Percentiles rank a stretch among this genome's conserved stretches.
phyloP scores from a whole-genome alignment of 2,113 vertebrate genomes.

The Carlito syrichta region DNA sequence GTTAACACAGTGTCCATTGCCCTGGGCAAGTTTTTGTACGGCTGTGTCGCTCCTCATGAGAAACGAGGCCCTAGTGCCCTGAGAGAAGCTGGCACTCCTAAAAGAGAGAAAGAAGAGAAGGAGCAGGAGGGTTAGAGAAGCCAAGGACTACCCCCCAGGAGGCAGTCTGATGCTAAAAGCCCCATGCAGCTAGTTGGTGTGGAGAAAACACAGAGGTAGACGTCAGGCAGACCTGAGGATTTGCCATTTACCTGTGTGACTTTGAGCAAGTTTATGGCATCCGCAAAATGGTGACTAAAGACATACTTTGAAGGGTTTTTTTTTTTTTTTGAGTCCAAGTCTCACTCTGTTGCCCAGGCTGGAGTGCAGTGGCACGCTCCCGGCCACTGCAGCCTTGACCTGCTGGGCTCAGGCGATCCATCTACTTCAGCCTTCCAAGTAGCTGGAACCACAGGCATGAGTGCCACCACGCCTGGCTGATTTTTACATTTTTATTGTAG shows the following conservation, averaged over 20 bases:
- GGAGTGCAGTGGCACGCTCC: too few species aligned
- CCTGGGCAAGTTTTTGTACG: constrained; percentile 92
- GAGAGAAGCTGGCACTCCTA: constrained; percentile 98
- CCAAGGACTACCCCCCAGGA: neutral
- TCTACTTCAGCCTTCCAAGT: too few species aligned
- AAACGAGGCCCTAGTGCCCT: constrained; percentile 89
- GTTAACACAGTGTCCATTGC: constrained; percentile 91
- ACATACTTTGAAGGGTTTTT: neutral
- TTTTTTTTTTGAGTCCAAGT: too few species aligned
- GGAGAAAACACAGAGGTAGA: neutral
- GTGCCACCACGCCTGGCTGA: too few species aligned
- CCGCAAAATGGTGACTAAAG: neutral
- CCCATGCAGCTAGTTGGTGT: rapidly evolving
- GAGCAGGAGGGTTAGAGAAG: neutral
- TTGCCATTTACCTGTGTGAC: neutral
- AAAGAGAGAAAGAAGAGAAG: constrained; percentile 4
- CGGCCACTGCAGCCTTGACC: too few species aligned
- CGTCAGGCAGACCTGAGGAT: neutral
- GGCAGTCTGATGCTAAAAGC: neutral
- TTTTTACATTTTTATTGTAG: too few species aligned
- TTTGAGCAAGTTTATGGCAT: neutral
- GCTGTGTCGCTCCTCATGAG: constrained; percentile 91
- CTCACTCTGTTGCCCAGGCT: too few species aligned
- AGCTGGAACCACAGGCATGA: too few species aligned
- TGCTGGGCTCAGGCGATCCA: too few species aligned